These are phyloP conservation scores for Molanna angustata DNA, from an alignment of 2,888 invertebrate species.

Conservation along the genomic window DNA sequence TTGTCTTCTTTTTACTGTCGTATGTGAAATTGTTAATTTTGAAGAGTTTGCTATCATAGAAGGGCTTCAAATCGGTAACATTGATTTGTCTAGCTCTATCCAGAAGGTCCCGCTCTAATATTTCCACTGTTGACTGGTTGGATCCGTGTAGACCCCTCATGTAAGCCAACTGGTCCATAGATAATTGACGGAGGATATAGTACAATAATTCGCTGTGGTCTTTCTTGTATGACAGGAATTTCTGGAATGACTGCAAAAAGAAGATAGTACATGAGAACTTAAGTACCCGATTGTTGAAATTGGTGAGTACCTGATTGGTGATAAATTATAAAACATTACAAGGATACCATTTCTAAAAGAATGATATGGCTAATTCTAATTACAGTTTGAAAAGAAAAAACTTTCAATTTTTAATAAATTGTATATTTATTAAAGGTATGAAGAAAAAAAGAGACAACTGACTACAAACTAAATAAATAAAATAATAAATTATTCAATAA, in stretches of 20 bases:
- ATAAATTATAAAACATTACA: too few species aligned
- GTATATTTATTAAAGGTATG: too few species aligned
- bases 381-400: too few species aligned
- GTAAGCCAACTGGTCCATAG: slow-evolving; percentile 87
- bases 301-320: too few species aligned
- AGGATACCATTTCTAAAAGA: too few species aligned
- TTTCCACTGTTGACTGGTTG: slow-evolving; percentile 70
- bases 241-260: slow-evolving; percentile 78
- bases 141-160: slow-evolving; percentile 68
- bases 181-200: slow-evolving; percentile 90
- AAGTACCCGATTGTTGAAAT: too few species aligned
- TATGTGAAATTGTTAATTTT: slow-evolving; percentile 83
- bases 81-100: slow-evolving; percentile 88
- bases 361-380: too few species aligned
- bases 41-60: slow-evolving; percentile 90
- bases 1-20: slow-evolving; percentile 79
- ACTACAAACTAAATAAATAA: too few species aligned
- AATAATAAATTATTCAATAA: too few species aligned
- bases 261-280: too few species aligned
- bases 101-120: slow-evolving; percentile 66
- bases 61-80: slow-evolving; percentile 82
- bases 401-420: too few species aligned
- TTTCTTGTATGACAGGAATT: slow-evolving; percentile 89
- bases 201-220: slow-evolving; percentile 95
- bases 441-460: too few species aligned